These are phyloP conservation scores for Manis crassicaudata DNA, from an alignment of 2,797 vertebrate species.

Conservation along the genomic window DNA sequence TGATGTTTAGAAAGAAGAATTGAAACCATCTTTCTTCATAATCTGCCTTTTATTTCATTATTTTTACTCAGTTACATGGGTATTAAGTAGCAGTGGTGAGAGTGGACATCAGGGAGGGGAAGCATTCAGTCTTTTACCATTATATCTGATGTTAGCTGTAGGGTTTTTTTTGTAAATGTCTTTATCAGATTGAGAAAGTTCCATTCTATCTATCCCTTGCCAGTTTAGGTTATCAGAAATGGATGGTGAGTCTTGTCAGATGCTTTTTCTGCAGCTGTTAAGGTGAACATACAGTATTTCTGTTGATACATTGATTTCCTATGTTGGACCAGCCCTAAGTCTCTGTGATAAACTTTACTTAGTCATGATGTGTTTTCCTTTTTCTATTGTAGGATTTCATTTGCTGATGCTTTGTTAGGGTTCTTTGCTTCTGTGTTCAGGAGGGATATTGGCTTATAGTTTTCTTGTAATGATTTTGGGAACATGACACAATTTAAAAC, in stretches of 20 bases:
- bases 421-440: neutral
- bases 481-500: neutral
- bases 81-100: neutral
- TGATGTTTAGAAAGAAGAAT: neutral
- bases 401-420: constrained; percentile 21
- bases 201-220: neutral
- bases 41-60: constrained; percentile 4
- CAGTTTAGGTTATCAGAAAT: neutral
- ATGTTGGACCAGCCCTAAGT: neutral
- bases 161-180: neutral
- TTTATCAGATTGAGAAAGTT: neutral
- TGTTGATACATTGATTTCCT: neutral
- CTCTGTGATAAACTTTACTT: neutral
- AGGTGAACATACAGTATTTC: neutral
- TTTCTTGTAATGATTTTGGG: neutral
- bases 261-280: neutral
- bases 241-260: neutral
- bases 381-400: neutral
- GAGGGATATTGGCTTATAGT: neutral
- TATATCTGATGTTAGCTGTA: neutral
- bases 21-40: neutral
- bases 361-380: neutral
- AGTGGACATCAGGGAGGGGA: neutral
- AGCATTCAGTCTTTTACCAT: neutral
- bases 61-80: neutral